Evolutionary conservation across 2,888 invertebrate species (phyloP), one percentile per base, ranked within the genome.

Genomic region (Iphiclides podalirius): DNA sequence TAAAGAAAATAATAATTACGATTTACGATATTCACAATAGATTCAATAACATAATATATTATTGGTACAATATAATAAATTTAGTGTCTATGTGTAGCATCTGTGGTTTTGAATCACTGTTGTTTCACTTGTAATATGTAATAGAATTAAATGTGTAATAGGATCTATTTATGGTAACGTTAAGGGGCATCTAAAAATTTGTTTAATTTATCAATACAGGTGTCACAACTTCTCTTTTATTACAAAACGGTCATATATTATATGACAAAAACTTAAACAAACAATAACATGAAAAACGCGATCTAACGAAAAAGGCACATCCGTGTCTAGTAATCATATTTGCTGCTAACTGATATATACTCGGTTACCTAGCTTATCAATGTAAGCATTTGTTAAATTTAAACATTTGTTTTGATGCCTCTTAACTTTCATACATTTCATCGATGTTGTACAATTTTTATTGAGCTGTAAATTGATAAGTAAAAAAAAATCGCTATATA

Each of bases 381-480:
- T n/a, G n/a, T n/a, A n/a, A n/a, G n/a, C n/a, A n/a, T n/a, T n/a
- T n/a, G n/a, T 15, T 6, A 35, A 38, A 34, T 43, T 49, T 34
- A 35, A 44, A 8, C 26, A 40, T 35, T 39, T 44, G 17, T 17
- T 31, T 2, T 14, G 50, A 11, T 34, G 50, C 14, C 34, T 35
- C 26, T 4, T 11, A 33, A 68, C 65, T 68, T 66, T 72, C 72
- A 75, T 71, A 50, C 44, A 72, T 72, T 74, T 78, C 80, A 84
- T 86, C 79, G 82, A 84, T 75, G 74, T 82, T 84, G 85, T 87
- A 86, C 82, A 86, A 86, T 80, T 79, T 47, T 74, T 80, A 79
- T 74, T 70, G 63, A 81, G 76, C 69, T 84, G 79, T 86, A 85
- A 82, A 85, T 82, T 66, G 9, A 40, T 43, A 72, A 79, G 80